Evolutionary conservation across 2,888 invertebrate genomes (phyloP).

Genomic region (Habroteleia sp.): DNA sequence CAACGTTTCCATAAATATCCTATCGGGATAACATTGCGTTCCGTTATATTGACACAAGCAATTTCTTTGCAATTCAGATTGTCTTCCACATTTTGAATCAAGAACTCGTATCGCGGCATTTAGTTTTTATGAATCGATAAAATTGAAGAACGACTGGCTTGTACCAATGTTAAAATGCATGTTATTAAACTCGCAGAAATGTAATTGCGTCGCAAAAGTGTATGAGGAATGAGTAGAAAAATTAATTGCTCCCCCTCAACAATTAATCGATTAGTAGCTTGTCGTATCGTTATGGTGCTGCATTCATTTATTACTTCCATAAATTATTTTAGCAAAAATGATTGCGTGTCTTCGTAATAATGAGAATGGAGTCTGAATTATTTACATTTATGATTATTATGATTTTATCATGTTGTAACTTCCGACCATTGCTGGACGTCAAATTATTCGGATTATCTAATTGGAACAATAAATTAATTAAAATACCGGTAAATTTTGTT

Average conservation of each 20-base stretch:
- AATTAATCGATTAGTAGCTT: conserved; percentile 40
- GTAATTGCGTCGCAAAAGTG: conserved; percentile 8
- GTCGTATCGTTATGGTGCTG: conserved; percentile 19
- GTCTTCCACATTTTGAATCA: no score
- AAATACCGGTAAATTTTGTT: no score
- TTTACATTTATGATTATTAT: neutral
- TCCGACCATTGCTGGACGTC: no score
- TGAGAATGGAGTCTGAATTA: neutral
- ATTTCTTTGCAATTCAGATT: no score
- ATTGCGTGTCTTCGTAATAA: conserved; percentile 6
- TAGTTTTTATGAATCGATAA: no score
- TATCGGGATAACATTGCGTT: neutral
- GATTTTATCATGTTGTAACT: neutral
- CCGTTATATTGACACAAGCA: no score
- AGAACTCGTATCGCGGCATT: no score
- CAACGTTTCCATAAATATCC: neutral
- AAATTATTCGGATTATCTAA: no score
- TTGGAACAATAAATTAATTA: no score
- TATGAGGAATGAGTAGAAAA: conserved; percentile 16
- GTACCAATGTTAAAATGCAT: neutral
- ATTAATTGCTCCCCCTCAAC: conserved; percentile 37
- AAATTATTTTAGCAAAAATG: conserved; percentile 32
- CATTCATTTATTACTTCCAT: conserved; percentile 45
- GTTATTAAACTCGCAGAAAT: conserved; percentile 4
- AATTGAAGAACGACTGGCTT: no score